Base-by-base conservation (phyloP, 2,113 vertebrate species). In the Lycocorax pyrrhopterus region DNA sequence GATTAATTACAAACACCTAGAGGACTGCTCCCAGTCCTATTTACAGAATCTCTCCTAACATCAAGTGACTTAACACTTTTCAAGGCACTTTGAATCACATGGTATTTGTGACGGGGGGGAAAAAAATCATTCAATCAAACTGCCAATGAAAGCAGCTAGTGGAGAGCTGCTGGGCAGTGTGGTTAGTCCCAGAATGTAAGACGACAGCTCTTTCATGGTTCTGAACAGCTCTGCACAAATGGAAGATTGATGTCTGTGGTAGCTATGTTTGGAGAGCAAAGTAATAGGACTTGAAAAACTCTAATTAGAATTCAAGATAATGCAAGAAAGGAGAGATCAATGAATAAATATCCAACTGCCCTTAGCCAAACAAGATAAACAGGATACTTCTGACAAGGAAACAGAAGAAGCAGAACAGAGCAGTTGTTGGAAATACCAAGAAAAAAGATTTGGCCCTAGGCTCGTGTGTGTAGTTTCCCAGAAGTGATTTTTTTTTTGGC, bases 321-420 rank as follows among this genome's bases (percentile, higher is more conserved):
- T 89, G 62, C 62, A 93, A 96, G 51, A 93, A 90, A 94, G 56
- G 89, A 95, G 96, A 95, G 93, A 97, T 96, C 96, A 97, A 97
- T 97, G 94, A 97, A 94, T 71, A 96, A 98, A 82, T 89, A 94
- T 90, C 41, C 78, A 72, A 59, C 33, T 75, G 53, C 60, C 59
- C 78, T 92, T 77, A 84, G 93, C 75, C 97, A 97, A 97, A 97
- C 83, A 96, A 93, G 76, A 96, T 95, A 94, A 97, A 97, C 91
- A 93, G 96, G 93, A 96, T 91, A 94, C 83, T 97, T 97, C 53
- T 97, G 96, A 98, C 89, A 97, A 96, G 93, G 96, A 97, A 97
- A 96, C 75, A 94, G 89, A 90, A 97, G 97, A 98, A 97, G 93
- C 84, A 98, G 98, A 98, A 96, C 97, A 98, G 97, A 98, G n/a